phyloP scores from a whole-genome alignment of 1,140 invertebrate species.

The Aphelinus certus region DNA sequence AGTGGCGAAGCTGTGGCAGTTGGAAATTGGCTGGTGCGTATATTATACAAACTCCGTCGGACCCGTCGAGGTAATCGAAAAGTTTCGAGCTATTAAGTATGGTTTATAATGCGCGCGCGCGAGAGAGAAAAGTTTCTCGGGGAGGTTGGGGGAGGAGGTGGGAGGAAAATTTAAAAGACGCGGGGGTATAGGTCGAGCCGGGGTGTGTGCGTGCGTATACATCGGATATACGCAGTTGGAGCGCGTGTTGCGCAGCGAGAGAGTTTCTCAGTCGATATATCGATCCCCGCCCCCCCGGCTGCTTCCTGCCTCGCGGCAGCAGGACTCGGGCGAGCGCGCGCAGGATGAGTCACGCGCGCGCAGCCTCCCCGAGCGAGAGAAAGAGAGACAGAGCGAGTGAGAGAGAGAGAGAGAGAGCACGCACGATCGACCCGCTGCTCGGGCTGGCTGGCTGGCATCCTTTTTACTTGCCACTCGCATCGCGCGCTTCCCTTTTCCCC shows the following conservation, averaged over 20 bases:
- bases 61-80: too few species aligned
- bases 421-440: too few species aligned
- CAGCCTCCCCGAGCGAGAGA: conserved; percentile 59
- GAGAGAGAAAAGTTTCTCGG: too few species aligned
- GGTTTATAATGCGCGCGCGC: too few species aligned
- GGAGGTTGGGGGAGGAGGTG: too few species aligned
- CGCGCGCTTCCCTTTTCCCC: too few species aligned
- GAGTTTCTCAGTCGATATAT: conserved; percentile 66
- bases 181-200: not conserved
- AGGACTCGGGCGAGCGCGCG: conserved; percentile 54
- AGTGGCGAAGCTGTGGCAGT: too few species aligned
- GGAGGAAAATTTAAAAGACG: conserved; percentile 25
- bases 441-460: too few species aligned
- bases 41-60: too few species aligned
- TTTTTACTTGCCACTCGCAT: too few species aligned
- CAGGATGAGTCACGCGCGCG: conserved; percentile 61
- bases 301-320: conserved; percentile 64
- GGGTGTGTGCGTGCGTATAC: not conserved
- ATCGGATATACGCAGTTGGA: not conserved
- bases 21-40: too few species aligned
- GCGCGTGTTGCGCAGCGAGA: conserved; percentile 31
- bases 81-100: too few species aligned
- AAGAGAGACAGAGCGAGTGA: not conserved
- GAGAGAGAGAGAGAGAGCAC: not conserved
- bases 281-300: conserved; percentile 59